Evolutionary conservation across 2,797 vertebrate genomes (phyloP).

Genomic region (Pangasius krempfi): DNA sequence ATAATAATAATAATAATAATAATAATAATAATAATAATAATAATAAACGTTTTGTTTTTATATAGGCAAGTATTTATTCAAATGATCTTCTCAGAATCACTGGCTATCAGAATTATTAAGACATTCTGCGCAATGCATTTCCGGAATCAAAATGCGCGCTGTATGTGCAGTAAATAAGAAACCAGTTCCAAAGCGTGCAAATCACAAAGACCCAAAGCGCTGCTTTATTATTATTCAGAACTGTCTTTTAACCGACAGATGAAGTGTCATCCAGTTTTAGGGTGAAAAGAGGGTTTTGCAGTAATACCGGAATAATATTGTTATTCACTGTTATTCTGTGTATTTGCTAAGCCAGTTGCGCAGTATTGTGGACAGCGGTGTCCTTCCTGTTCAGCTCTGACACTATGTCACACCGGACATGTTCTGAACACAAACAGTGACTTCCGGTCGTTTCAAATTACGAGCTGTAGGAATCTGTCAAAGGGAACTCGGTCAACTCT

Average conservation of each 20-base stretch:
- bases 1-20: background rate
- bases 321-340: background rate
- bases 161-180: background rate
- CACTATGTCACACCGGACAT: slow-evolving; percentile 21
- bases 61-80: background rate
- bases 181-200: background rate
- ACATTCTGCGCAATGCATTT: background rate
- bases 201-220: background rate
- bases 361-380: background rate
- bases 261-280: background rate
- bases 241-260: background rate
- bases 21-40: too few species aligned
- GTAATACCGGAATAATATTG: background rate
- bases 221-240: background rate
- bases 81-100: background rate
- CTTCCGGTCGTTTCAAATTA: slow-evolving; percentile 42
- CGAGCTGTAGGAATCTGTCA: slow-evolving; percentile 23
- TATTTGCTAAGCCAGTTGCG: background rate
- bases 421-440: slow-evolving; percentile 35
- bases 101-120: background rate
- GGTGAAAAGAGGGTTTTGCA: background rate
- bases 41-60: too few species aligned
- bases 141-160: background rate
- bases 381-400: slow-evolving; percentile 29
- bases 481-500: background rate